A percentile compares a stretch with the other conserved stretches of the same genome.
Conservation (phyloP, 2,113 vertebrate genomes). For the Pachycephala philippinensis region DNA sequence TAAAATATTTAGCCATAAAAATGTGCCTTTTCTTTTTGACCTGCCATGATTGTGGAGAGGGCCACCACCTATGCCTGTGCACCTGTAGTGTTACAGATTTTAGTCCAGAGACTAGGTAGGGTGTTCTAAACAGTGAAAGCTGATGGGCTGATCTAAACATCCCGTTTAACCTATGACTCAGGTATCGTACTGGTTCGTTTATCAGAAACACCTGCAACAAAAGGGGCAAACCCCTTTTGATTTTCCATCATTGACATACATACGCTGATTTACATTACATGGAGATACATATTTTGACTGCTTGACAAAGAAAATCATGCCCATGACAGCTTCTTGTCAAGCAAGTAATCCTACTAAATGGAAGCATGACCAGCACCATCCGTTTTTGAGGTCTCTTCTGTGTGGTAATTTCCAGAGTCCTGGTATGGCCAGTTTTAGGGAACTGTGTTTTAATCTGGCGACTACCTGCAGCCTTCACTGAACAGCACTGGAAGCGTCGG, state of each 20-base stretch:
- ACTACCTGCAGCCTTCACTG: neutral
- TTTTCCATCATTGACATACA: neutral
- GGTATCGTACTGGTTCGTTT: accelerated
- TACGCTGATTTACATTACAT: neutral
- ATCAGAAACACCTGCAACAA: neutral
- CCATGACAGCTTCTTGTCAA: neutral
- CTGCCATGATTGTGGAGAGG: neutral
- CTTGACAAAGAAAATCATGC: neutral
- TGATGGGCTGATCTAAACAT: neutral
- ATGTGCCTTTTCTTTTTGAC: neutral
- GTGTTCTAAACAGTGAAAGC: neutral
- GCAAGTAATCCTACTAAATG: neutral
- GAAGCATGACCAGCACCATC: neutral
- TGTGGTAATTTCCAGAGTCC: neutral
- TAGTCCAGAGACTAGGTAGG: neutral
- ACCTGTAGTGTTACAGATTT: neutral
- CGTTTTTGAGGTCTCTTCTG: neutral
- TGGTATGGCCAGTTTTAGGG: neutral
- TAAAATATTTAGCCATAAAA: neutral
- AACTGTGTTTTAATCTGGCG: neutral
- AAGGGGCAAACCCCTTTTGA: neutral
- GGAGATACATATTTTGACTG: slow-evolving; percentile 9
- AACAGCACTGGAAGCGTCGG: neutral
- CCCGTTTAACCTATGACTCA: neutral
- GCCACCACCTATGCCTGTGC: neutral